These are phyloP conservation scores for Drosophila meridiana DNA, from an alignment of 2,888 invertebrate species.

Conservation along the genomic window DNA sequence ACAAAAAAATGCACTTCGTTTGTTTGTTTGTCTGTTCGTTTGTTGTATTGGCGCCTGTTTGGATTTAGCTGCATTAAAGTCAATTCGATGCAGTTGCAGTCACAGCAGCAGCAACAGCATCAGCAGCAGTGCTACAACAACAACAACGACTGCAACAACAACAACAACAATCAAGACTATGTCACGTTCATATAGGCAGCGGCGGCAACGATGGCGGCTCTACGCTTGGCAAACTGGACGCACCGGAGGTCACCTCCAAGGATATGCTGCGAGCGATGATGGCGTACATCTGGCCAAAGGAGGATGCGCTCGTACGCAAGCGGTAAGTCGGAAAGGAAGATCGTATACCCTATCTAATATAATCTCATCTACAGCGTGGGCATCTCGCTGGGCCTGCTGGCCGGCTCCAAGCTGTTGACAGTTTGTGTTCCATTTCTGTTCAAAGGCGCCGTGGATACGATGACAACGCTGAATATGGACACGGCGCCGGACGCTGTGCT, in stretches of 20 bases:
- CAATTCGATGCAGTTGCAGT: conserved; percentile 84
- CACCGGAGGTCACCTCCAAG: conserved; percentile 88
- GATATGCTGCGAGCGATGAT: conserved; percentile 96
- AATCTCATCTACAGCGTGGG: conserved; percentile 89
- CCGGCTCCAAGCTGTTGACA: conserved; percentile 94
- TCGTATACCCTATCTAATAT: not conserved
- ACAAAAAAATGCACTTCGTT: conserved; percentile 45
- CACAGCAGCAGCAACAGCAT: conserved; percentile 40
- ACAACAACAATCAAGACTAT: conserved; percentile 87
- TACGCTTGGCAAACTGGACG: conserved; percentile 88
- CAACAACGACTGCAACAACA: conserved; percentile 59
- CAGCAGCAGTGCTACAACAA: conserved; percentile 49
- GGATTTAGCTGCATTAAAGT: conserved; percentile 84
- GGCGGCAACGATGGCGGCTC: conserved; percentile 86
- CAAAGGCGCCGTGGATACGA: conserved; percentile 94
- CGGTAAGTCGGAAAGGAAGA: conserved; percentile 60
- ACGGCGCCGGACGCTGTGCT: conserved; percentile 92
- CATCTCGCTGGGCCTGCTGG: conserved; percentile 91
- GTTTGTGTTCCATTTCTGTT: conserved; percentile 98
- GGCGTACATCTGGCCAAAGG: conserved; percentile 98
- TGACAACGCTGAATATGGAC: conserved; percentile 88
- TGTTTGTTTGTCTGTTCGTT: conserved; percentile 77
- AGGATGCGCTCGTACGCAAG: conserved; percentile 85
- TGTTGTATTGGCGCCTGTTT: conserved; percentile 84
- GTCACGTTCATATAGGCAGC: conserved; percentile 95